Base-by-base conservation (phyloP, 2,797 vertebrate species). In the Argya squamiceps region DNA sequence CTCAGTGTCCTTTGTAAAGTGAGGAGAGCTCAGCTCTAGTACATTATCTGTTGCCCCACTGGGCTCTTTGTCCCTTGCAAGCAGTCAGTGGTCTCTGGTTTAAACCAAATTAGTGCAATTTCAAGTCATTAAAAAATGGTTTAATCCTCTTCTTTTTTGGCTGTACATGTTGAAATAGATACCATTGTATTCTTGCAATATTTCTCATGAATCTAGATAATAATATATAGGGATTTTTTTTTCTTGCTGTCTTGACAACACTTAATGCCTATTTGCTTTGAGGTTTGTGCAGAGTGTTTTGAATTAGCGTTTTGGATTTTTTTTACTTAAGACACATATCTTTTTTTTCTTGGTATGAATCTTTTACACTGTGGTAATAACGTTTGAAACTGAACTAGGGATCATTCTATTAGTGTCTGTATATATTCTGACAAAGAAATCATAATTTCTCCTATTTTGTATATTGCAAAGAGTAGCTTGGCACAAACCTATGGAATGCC, bases 211-310 rank as follows among this genome's bases (percentile, higher is more conserved):
- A 87, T 53, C 13, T 73, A 34, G 4, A 62, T 41, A 27, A 44
- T 69, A 75, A 76, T 26, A 55, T 10, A 43, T 2, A 23, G 4
- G 4, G 1, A 2, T 2, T 19, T 46, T 55, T 67, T 53, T 67
- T 30, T 92, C 75, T 55, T 92, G 7, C 22, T 39, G 46, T 20
- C 3, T 82, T 79, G 43, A 8, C 34, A 80, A 74, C 5, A 39
- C 1, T 27, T 81, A 22, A 43, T 32, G 29, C 4, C 41, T 71
- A 12, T 53, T 82, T 63, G 2, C 15, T 73, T 65, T 56, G 16
- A 17, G 2, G 2, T 22, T 59, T 75, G 4, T 6, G 21, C 3
- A 6, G 9, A 9, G 1, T 1, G 23, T 43, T n/a, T 64, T 22
- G 9, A 16, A 36, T 37, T n/a, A n/a, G 4, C 30, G 5, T 6